Percentiles rank a stretch among this genome's conserved stretches.
Conservation (phyloP, 1,140 invertebrate species). For the Cydia strobilella region DNA sequence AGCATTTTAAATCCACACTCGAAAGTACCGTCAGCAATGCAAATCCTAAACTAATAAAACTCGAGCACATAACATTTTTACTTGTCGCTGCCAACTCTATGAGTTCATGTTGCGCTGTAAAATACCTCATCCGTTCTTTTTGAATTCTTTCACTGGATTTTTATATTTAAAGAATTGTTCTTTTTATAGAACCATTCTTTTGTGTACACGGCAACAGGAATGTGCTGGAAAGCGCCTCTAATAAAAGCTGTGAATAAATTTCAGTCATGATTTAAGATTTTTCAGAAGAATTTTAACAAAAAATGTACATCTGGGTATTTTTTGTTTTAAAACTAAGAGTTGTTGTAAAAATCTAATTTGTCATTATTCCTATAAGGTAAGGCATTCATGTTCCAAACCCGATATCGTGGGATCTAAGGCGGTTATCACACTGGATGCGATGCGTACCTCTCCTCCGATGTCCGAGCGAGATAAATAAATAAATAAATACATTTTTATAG, state of each 20-base stretch:
- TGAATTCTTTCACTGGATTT: neutral
- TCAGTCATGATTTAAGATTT: neutral
- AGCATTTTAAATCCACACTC: neutral
- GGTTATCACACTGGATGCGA: too few species aligned
- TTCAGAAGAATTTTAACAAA: neutral
- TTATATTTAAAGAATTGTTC: neutral
- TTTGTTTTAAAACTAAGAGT: too few species aligned
- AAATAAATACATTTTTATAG: too few species aligned
- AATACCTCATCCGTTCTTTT: slow-evolving; percentile 23
- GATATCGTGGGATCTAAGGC: too few species aligned
- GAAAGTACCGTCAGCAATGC: slow-evolving; percentile 15
- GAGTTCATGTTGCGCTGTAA: slow-evolving; percentile 21
- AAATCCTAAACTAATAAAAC: slow-evolving; percentile 16
- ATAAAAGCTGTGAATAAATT: neutral
- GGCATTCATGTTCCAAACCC: too few species aligned
- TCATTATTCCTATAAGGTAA: too few species aligned
- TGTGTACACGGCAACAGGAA: neutral
- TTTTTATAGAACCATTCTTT: neutral
- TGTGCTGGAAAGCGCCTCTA: neutral
- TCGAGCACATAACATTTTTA: slow-evolving; percentile 32
- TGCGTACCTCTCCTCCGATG: too few species aligned
- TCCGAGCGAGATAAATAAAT: too few species aligned
- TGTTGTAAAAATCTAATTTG: too few species aligned
- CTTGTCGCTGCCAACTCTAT: slow-evolving; percentile 20
- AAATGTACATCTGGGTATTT: too few species aligned